Percentiles rank a stretch among this genome's conserved stretches.
These are phyloP conservation scores for Tachina lurida DNA, from an alignment of 2,888 invertebrate genomes.

Conservation along the genomic window DNA sequence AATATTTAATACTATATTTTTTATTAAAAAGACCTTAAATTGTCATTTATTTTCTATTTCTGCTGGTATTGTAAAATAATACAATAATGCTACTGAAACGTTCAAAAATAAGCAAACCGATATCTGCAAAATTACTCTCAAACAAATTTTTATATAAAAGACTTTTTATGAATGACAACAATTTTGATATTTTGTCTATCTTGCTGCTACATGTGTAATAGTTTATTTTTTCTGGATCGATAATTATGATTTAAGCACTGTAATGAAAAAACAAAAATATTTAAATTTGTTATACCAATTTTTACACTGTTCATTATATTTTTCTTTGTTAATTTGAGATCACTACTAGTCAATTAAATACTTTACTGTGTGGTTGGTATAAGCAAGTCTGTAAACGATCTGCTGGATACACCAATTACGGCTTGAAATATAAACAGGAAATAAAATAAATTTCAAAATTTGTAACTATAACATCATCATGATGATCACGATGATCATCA, in stretches of 20 bases:
- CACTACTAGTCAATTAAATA: conserved; percentile 34
- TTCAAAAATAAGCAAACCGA: no score
- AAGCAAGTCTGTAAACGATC: conserved; percentile 1
- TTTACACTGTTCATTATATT: background rate
- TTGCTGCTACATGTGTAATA: no score
- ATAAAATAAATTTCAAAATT: conserved; percentile 4
- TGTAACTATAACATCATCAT: conserved; percentile 17
- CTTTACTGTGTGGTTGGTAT: conserved; percentile 27
- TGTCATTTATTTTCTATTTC: background rate
- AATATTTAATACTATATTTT: conserved; percentile 56
- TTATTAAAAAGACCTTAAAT: conserved; percentile 58
- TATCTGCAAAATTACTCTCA: no score
- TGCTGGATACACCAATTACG: conserved; percentile 12
- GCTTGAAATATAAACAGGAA: conserved; percentile 13
- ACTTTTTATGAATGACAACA: no score
- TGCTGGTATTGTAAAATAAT: background rate
- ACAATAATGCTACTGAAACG: no score
- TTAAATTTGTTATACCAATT: background rate
- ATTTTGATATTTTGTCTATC: no score
- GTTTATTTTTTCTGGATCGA: no score
- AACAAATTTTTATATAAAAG: no score
- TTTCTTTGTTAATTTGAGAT: background rate
- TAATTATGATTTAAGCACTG: no score
- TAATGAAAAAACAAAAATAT: background rate
- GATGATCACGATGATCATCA: conserved; percentile 20